Evolutionary conservation across 2,888 invertebrate genomes (phyloP).

Genomic region (Protophormia terraenovae): DNA sequence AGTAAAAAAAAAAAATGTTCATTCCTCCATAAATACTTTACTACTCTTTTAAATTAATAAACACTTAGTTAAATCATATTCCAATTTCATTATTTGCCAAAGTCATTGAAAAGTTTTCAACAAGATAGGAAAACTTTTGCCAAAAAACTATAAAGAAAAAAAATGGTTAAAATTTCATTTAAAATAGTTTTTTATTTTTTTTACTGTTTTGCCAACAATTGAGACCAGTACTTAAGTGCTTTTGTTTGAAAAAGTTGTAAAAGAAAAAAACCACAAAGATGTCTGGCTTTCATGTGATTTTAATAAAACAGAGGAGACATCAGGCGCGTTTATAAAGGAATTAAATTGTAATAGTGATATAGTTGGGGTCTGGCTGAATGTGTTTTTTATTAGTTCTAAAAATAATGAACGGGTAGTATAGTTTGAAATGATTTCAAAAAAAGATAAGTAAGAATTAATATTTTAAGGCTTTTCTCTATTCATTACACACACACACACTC

Average conservation of each 20-base stretch:
- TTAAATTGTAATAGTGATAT: background rate
- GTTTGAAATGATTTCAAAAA: background rate
- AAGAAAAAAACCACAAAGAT: background rate
- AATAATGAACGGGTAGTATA: background rate
- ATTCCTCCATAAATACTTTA: no score
- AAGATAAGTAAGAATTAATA: conserved; percentile 1
- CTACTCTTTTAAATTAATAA: conserved; percentile 36
- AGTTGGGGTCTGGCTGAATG: background rate
- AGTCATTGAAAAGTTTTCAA: conserved; percentile 23
- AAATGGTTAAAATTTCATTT: background rate
- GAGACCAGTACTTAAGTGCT: conserved; percentile 21
- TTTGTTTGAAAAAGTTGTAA: conserved; percentile 4
- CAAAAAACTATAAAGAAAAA: background rate
- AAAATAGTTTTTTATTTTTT: background rate
- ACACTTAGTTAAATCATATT: background rate
- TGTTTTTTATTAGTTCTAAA: background rate
- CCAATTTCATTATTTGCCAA: background rate
- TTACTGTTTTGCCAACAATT: conserved; percentile 25
- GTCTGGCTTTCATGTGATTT: conserved; percentile 13
- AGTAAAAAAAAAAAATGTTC: no score
- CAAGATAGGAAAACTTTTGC: conserved; percentile 13
- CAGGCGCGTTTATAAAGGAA: background rate
- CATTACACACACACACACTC: background rate
- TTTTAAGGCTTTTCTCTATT: background rate
- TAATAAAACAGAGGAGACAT: background rate